Evolutionary conservation across 92 coral and sea anemone genomes (phyloP), one percentile per base, ranked within the genome.

Genomic region (Desmophyllum pertusum): DNA sequence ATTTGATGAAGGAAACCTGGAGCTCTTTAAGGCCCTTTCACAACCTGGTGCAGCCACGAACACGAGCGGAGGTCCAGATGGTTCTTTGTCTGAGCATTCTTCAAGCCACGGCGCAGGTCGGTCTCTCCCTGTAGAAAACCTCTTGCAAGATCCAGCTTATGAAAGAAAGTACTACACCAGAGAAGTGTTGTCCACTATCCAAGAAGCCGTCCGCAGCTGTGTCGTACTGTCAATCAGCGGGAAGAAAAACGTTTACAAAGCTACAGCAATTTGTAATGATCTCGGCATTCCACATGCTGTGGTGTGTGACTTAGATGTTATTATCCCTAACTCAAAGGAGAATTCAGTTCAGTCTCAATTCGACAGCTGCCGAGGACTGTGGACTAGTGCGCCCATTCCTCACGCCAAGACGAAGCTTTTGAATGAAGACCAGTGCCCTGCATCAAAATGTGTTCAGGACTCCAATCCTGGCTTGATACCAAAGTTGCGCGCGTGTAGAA

Each of bases 281-380:
- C 87, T 95, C 40, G 88, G 90, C 27, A 95, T 95, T 68, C 95
- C 97, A 0, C 94, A 91, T 17, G 94, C 93, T 31, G 92, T 93
- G 39, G 86, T 95, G 52, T 95, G 98, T 65, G 98, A 93, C 85
- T 74, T 95, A 51, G 98, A 95, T 72, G 98, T 93, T 30, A 86
- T 95, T 59, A 84, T 95, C 36, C 98, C 98, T 4, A 95, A 95
- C 85, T 95, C 94, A 57, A 90, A 91, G 76, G 96, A 95, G 63
- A 85, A 95, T 75, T 91, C 97, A 55, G 89, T 95, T 70, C 83
- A 83, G 84, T 85, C 88, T 1, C 98, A 95, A 85, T 95, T 95
- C 73, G 93, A 89, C 84, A 87, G 81, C 61, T 93, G 97, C 71
- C 86, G 75, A 36, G 98, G 98, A 27, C 57, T 89, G 70, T 95